A percentile compares a stretch with the other conserved stretches of the same genome.
These are phyloP conservation scores for Camelus dromedarius DNA, from an alignment of 2,113 vertebrate genomes.

Conservation along the genomic window DNA sequence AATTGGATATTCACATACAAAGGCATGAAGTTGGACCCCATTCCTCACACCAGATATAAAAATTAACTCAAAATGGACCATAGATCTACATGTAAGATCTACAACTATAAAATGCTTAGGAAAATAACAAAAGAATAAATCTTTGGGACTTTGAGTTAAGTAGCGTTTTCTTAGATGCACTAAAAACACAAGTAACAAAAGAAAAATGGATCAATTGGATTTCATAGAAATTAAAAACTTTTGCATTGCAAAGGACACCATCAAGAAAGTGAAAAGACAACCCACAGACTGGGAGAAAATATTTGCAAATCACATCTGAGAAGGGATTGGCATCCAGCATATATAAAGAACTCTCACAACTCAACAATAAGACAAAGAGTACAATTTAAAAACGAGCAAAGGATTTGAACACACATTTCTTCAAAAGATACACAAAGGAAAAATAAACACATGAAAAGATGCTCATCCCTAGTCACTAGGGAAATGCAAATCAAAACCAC, in stretches of 20 bases:
- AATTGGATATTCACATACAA: background rate
- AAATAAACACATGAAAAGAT: background rate
- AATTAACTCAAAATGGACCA: background rate
- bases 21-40: background rate
- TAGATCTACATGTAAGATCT: background rate
- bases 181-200: too few relatives aligned
- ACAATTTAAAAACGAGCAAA: background rate
- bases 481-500: background rate
- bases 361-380: background rate
- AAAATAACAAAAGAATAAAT: background rate
- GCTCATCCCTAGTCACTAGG: background rate
- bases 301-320: background rate
- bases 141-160: background rate
- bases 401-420: background rate
- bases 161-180: too few relatives aligned
- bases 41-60: background rate
- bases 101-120: background rate
- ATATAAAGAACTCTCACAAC: background rate
- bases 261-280: background rate
- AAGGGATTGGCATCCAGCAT: background rate
- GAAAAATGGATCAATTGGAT: too few relatives aligned
- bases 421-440: background rate
- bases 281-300: background rate
- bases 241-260: too few relatives aligned
- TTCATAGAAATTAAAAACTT: too few relatives aligned